phyloP scores from a whole-genome alignment of 2,888 invertebrate genomes.

The Pandemis cinnamomeana region DNA sequence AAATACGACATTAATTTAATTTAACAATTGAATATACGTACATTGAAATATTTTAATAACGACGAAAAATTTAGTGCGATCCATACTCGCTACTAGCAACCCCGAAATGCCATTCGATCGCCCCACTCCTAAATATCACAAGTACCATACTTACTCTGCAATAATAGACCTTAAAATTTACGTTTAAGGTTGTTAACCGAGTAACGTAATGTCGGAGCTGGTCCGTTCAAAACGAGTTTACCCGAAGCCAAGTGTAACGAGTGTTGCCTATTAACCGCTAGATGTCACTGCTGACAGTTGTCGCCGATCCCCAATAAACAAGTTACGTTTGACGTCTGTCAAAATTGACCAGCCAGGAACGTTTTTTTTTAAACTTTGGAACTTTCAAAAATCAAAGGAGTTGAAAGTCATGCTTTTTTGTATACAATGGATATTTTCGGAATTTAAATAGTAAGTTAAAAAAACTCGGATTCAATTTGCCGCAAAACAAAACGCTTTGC shows the following conservation, averaged over 20 bases:
- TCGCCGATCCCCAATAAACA: background rate
- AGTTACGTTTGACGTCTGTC: too few species aligned
- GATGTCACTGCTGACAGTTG: background rate
- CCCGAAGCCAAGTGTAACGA: conserved; percentile 1
- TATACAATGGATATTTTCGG: too few species aligned
- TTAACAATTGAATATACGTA: conserved; percentile 61
- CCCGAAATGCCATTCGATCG: background rate
- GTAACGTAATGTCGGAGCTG: background rate
- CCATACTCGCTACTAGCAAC: background rate
- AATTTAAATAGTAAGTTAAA: too few species aligned
- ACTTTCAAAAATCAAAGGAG: too few species aligned
- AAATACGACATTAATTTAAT: conserved; percentile 48
- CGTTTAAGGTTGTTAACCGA: background rate
- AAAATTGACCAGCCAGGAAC: too few species aligned
- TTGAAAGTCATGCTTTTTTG: too few species aligned
- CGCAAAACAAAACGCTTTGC: too few species aligned
- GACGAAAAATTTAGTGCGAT: conserved; percentile 54
- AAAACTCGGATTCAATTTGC: too few species aligned
- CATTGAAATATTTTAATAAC: conserved; percentile 65
- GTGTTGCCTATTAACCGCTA: conserved; percentile 9
- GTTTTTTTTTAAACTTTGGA: too few species aligned
- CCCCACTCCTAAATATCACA: background rate
- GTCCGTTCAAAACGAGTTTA: background rate
- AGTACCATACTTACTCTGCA: background rate
- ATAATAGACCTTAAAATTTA: background rate